Evolutionary conservation across 2,888 invertebrate species (phyloP), one percentile per base, ranked within the genome.

Genomic region (Xanthorhoe designata): DNA sequence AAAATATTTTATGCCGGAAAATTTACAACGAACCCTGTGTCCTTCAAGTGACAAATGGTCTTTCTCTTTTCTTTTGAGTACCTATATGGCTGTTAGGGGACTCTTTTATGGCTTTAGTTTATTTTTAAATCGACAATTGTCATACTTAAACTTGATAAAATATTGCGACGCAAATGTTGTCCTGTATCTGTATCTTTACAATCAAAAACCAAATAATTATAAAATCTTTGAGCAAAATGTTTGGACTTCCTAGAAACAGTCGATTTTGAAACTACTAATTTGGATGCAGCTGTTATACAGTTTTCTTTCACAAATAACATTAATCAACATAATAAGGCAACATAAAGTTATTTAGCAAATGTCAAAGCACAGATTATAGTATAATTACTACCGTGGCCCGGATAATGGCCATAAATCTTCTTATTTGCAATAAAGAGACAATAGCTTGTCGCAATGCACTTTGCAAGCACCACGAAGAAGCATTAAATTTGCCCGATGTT

Each of bases 351-450:
- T 71, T 61, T 66, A 60, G 56, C 65, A 65, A 67, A 70, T 53
- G 63, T 65, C 51, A 66, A 24, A 29, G 8, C 56, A 49, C 55
- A 57, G 61, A 42, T 18, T 52, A 57, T 6, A 32, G 47, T 56
- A 61, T 56, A 61, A 53, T 49, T 61, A 38, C 35, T 61, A 57
- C 38, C n/a, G 24, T 66, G 63, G 45, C 69, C 85, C 83, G 84
- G 88, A 88, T 88, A 85, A 84, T 82, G 75, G 78, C 80, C 72
- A 87, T 89, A 89, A 89, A 90, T 89, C 89, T 85, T 84, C 54
- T 78, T 81, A 87, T 87, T 89, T 81, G 88, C 88, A 88, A 87
- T 82, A 84, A 83, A 77, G 87, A 86, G 87, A 89, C 88, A 89
- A 81, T 87, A 78, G 83, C 78, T 83, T 87, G 84, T 87, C 86